Evolutionary conservation across 2,888 invertebrate genomes (phyloP).

Genomic region (Schrankia costaestrigalis): DNA sequence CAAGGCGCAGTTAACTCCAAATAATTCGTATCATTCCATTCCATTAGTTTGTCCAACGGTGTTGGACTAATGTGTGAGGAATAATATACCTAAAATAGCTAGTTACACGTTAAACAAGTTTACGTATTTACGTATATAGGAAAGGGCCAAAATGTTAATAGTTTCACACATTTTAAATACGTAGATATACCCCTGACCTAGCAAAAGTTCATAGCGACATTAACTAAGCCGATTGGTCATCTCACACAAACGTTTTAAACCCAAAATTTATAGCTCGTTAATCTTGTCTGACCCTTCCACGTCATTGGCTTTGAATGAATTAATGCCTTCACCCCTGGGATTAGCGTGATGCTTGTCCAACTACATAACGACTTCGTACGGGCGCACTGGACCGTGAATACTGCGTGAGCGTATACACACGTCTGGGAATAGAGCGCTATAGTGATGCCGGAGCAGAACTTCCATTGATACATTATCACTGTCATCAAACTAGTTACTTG

Average conservation of each 20-base stretch:
- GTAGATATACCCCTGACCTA: neutral
- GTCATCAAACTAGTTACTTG: conserved; percentile 4
- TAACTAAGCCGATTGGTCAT: conserved; percentile 18
- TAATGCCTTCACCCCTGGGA: conserved; percentile 30
- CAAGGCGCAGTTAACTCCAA: too few species aligned
- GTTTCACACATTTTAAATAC: too few species aligned
- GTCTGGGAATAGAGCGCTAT: conserved; percentile 18
- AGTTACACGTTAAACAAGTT: too few species aligned
- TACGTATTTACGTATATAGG: too few species aligned
- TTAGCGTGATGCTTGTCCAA: conserved; percentile 32
- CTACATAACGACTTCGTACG: conserved; percentile 30
- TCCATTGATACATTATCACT: conserved; percentile 20
- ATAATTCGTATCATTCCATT: too few species aligned
- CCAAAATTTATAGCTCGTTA: conserved; percentile 48
- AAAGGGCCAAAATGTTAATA: too few species aligned
- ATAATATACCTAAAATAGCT: too few species aligned
- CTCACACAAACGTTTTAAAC: conserved; percentile 31
- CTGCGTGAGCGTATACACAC: conserved; percentile 25
- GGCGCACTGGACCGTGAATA: conserved; percentile 24
- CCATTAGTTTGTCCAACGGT: too few species aligned
- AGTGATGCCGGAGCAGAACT: conserved; percentile 21
- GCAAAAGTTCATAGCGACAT: conserved; percentile 1
- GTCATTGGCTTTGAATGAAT: conserved; percentile 50
- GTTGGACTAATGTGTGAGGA: too few species aligned
- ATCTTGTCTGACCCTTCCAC: conserved; percentile 56